A percentile compares a stretch with the other conserved stretches of the same genome.
Conservation (phyloP, 2,797 vertebrate species). For the Chromobotia macracanthus region DNA sequence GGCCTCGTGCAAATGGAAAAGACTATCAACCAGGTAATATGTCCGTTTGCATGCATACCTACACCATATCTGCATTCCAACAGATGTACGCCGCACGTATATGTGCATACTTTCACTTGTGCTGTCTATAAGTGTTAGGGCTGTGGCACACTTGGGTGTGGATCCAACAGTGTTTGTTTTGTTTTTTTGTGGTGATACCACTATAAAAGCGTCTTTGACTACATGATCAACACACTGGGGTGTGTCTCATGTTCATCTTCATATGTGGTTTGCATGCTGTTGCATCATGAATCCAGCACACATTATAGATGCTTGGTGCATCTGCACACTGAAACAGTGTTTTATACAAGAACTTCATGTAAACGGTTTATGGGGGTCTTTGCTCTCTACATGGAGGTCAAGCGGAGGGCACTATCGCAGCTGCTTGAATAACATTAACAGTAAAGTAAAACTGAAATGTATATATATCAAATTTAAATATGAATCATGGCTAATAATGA, state of each 20-base stretch:
- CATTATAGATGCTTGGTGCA: constrained; percentile 23
- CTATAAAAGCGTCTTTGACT: constrained; percentile 19
- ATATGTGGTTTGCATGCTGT: constrained; percentile 39
- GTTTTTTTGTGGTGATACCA: constrained; percentile 25
- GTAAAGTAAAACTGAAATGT: no score
- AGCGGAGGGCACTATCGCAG: no score
- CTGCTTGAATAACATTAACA: no score
- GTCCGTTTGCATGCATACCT: neutral
- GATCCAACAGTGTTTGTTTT: neutral
- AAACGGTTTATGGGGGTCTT: neutral
- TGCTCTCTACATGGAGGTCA: no score
- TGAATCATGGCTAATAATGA: no score
- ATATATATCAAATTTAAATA: no score
- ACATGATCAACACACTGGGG: constrained; percentile 17
- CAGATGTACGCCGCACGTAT: rapidly evolving
- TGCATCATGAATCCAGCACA: constrained; percentile 14
- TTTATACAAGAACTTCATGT: neutral
- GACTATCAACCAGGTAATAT: constrained; percentile 92
- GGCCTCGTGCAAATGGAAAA: constrained; percentile 98
- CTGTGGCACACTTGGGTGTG: constrained; percentile 30
- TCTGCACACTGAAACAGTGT: neutral
- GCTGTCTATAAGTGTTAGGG: neutral
- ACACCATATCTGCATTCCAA: neutral
- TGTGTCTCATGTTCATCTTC: constrained; percentile 20
- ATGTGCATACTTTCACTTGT: neutral